Conservation (phyloP, 2,113 vertebrate genomes). For the Sapajus apella region DNA sequence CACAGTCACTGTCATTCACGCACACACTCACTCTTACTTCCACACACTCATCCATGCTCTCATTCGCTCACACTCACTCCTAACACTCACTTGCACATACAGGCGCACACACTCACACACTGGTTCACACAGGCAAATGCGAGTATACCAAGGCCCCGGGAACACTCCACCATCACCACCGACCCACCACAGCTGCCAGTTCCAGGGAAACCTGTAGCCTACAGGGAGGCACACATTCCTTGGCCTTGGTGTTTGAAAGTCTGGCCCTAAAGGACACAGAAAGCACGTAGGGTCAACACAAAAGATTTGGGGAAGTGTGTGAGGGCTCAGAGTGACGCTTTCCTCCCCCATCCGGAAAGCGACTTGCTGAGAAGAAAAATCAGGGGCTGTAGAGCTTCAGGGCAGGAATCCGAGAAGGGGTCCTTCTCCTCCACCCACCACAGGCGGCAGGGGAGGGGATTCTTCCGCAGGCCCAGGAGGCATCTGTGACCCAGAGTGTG, state of each 20-base stretch:
- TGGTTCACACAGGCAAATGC: background rate
- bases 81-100: background rate
- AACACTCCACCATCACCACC: too few relatives aligned
- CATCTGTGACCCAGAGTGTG: background rate
- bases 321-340: background rate
- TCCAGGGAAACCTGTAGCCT: background rate
- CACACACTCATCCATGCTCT: background rate
- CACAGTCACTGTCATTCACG: too few relatives aligned
- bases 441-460: too few relatives aligned
- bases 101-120: background rate
- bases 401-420: background rate
- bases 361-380: background rate
- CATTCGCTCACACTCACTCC: background rate
- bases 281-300: background rate
- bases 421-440: too few relatives aligned
- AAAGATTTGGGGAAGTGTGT: background rate
- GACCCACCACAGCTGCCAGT: fast-evolving
- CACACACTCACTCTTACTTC: background rate
- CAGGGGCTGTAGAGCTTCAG: background rate
- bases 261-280: too few relatives aligned
- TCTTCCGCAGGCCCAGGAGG: background rate
- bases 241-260: background rate
- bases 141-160: too few relatives aligned
- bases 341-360: background rate
- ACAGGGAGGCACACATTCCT: too few relatives aligned